Evolutionary conservation across 2,113 vertebrate genomes (phyloP).

Genomic region (Toxostoma redivivum): DNA sequence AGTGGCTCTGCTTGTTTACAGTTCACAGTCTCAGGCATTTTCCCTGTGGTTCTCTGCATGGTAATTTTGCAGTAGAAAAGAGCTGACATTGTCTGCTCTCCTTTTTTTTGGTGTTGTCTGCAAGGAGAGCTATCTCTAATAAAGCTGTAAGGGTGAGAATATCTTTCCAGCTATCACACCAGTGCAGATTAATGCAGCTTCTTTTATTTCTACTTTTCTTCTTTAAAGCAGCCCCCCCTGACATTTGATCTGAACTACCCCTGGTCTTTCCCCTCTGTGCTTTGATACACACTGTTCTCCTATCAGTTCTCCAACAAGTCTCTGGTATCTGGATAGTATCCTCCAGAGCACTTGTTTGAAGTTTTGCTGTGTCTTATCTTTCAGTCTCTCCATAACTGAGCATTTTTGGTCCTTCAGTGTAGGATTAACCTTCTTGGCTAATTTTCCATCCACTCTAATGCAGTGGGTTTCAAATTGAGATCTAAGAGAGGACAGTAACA

Average conservation of each 20-base stretch:
- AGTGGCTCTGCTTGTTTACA: constrained; percentile 47
- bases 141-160: not conserved
- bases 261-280: not conserved
- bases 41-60: constrained; percentile 30
- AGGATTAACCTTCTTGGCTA: not conserved
- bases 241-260: not conserved
- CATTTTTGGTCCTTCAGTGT: not conserved
- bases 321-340: not conserved
- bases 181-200: not conserved
- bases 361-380: not conserved
- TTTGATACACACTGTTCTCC: not conserved
- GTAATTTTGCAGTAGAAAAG: constrained; percentile 17
- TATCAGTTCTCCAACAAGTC: not conserved
- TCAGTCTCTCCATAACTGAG: not conserved
- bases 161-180: not conserved
- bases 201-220: not conserved
- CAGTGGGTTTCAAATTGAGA: not conserved
- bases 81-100: constrained; percentile 7
- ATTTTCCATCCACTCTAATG: not conserved
- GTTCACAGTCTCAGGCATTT: not conserved
- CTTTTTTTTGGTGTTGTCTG: not conserved
- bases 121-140: not conserved
- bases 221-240: not conserved
- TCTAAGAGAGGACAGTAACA: not conserved
- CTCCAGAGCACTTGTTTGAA: not conserved